Base-by-base conservation (phyloP, 2,888 invertebrate species). In the Drosophila subquinaria region DNA sequence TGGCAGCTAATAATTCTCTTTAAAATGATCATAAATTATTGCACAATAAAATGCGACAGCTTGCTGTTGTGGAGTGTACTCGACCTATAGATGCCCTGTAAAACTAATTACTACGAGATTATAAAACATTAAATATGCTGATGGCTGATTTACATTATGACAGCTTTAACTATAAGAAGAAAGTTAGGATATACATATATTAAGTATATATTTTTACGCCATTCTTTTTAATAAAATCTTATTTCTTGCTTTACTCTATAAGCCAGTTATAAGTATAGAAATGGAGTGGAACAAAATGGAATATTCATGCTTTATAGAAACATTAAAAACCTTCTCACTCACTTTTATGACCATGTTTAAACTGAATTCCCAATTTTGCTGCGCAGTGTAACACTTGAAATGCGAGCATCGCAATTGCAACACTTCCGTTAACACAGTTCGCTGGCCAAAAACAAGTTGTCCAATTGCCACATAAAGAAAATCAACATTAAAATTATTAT, bases 381-480 rank as follows among this genome's bases (percentile, higher is more conserved):
- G 45, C 36, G 17, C 9, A 62, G 48, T 69, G 57, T 74, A 30
- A 45, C 35, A 74, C 38, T 51, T 60, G n/a, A 42, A 10, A 52
- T 42, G 15, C 9, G 17, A 30, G 13, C 51, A 36, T 6, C 11
- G n/a, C 20, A 33, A 45, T 67, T 47, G 60, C 40, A 35, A 51
- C 50, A 55, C 35, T 35, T 55, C 59, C 73, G 63, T 68, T 60
- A 62, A 51, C 59, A 73, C 51, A 11, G 35, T n/a, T 36, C 17
- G 6, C 33, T 60, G 30, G 20, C 52, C 43, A 63, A 71, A 73
- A 73, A 71, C 65, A 62, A 66, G 65, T 71, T 83, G 55, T 79
- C 35, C 70, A 73, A 78, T 84, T 80, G 76, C 73, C 79, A 76
- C 72, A 82, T 79, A 66, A 76, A 75, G 36, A 64, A 48, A 48